Percentiles rank a stretch among this genome's conserved stretches.
Evolutionary conservation across 53 echinoderm and acorn worm genomes (phyloP).

Genomic region (Hippasteria phrygiana): DNA sequence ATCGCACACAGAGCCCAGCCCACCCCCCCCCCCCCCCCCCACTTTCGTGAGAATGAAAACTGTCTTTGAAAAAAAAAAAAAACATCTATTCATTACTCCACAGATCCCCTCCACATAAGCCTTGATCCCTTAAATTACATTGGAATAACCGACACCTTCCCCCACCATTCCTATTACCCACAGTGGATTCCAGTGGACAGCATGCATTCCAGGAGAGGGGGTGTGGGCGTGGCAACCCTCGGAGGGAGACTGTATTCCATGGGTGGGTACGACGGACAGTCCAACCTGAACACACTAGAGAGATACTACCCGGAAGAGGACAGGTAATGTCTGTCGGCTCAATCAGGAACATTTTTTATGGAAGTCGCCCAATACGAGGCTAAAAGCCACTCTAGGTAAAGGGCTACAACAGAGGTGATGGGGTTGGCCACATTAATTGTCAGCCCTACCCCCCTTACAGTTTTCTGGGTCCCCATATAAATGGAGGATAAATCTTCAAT

Average conservation of each 20-base stretch:
- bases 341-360: background rate
- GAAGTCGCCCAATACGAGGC: no score
- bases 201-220: conserved; percentile 85
- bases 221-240: conserved; percentile 79
- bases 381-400: no score
- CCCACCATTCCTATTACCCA: background rate
- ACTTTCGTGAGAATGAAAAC: no score
- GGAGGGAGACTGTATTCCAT: conserved; percentile 84
- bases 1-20: no score
- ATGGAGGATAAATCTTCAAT: no score
- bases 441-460: no score
- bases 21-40: no score
- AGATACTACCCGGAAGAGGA: conserved; percentile 90
- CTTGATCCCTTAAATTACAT: background rate
- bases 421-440: no score
- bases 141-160: background rate
- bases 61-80: no score
- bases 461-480: no score
- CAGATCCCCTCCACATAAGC: background rate
- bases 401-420: no score
- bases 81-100: no score
- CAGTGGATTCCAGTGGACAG: conserved; percentile 83
- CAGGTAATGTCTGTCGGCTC: conserved; percentile 63
- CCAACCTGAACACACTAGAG: conserved; percentile 88
- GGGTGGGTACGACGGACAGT: conserved; percentile 87